Conservation (phyloP, 2,797 vertebrate genomes). For the Toxotes lorentzi region DNA sequence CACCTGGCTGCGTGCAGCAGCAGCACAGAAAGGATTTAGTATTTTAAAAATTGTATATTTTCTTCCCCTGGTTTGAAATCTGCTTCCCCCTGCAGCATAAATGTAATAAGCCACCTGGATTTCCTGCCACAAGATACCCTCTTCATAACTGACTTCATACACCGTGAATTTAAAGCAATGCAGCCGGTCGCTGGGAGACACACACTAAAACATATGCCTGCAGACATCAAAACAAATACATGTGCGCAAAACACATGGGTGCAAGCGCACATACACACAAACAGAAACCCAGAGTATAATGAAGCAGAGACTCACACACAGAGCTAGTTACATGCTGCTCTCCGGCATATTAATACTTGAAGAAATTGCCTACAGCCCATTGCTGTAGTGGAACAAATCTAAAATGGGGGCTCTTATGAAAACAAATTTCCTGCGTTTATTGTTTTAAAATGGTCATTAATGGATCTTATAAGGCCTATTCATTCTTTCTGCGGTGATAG, state of each 20-base stretch:
- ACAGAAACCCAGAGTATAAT: neutral
- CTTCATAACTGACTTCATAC: slow-evolving; percentile 46
- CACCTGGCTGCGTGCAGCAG: slow-evolving; percentile 28
- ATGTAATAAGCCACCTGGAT: slow-evolving; percentile 58
- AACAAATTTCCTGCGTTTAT: slow-evolving; percentile 72
- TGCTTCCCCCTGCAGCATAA: slow-evolving; percentile 47
- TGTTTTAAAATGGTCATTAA: slow-evolving; percentile 74
- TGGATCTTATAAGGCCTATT: slow-evolving; percentile 38
- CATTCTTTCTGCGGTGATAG: slow-evolving; percentile 55
- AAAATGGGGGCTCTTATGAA: slow-evolving; percentile 60
- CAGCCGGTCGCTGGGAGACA: slow-evolving; percentile 27
- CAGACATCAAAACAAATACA: slow-evolving; percentile 61
- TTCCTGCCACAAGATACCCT: slow-evolving; percentile 44
- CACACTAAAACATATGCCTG: slow-evolving; percentile 36
- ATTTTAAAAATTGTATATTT: slow-evolving; percentile 40
- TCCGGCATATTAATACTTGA: slow-evolving; percentile 39
- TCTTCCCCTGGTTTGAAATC: slow-evolving; percentile 37
- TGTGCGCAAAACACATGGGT: neutral
- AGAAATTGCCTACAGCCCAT: slow-evolving; percentile 23
- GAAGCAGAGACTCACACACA: slow-evolving; percentile 20
- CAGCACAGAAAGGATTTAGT: slow-evolving; percentile 27
- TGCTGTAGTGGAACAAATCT: slow-evolving; percentile 60
- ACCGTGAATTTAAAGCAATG: slow-evolving; percentile 40
- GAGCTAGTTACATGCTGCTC: slow-evolving; percentile 24
- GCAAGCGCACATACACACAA: neutral